Conservation (phyloP, 2,888 invertebrate species). For the Ennomos erosarius region DNA sequence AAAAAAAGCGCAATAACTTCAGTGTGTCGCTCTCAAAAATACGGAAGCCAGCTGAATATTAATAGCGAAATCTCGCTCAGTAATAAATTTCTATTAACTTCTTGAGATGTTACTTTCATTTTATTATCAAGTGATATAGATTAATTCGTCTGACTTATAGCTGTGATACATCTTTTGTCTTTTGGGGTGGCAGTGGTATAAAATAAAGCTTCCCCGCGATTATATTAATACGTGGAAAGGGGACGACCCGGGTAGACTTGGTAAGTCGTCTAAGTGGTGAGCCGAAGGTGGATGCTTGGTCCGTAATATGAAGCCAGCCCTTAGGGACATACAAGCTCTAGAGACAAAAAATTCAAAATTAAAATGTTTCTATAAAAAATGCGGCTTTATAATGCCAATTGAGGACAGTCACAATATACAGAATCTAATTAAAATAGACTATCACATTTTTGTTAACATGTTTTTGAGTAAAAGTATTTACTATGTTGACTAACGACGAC, state of each 20-base stretch:
- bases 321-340: conserved; percentile 23
- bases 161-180: conserved; percentile 82
- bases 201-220: conserved; percentile 81
- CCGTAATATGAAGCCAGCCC: conserved; percentile 50
- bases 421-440: too few species aligned
- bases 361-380: conserved; percentile 10
- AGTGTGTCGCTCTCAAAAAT: conserved; percentile 30
- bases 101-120: conserved; percentile 80
- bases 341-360: conserved; percentile 29
- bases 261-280: conserved; percentile 74
- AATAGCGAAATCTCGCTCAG: conserved; percentile 55
- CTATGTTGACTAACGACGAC: too few species aligned
- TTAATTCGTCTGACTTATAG: conserved; percentile 84
- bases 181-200: conserved; percentile 67
- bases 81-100: conserved; percentile 82
- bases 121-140: conserved; percentile 83
- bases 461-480: too few species aligned
- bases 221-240: conserved; percentile 80
- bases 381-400: not conserved
- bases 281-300: conserved; percentile 47
- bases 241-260: conserved; percentile 66
- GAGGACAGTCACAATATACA: too few species aligned
- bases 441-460: too few species aligned
- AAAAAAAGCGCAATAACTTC: conserved; percentile 24
- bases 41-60: conserved; percentile 34